Base-by-base conservation (phyloP, 2,113 vertebrate genomes). In the Irena cyanogastra region DNA sequence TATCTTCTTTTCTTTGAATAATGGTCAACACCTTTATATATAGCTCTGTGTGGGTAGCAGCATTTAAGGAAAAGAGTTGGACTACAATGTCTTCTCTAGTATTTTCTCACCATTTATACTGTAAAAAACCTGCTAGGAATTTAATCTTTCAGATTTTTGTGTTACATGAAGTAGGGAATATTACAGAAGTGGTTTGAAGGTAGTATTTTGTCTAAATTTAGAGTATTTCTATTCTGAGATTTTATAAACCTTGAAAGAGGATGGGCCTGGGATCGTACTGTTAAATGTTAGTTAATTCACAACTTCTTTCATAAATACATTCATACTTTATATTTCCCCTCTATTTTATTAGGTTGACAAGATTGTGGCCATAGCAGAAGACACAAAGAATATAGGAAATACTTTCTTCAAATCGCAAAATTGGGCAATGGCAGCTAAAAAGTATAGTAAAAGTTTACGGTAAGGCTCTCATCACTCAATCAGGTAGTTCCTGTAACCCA, bases 371-470 rank as follows among this genome's bases (percentile, higher is more conserved):
- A 97, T 99, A 89, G 98, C 99, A 69, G 99, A 99, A 98, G 98
- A 99, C 83, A 85, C 99, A 95, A 99, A 99, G 97, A 99, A 98
- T 85, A 99, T 99, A 94, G 99, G 99, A 87, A 99, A 99, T 97
- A 98, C 94, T 88, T 98, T 98, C 93, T 99, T 99, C 97, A 99
- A 99, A 97, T 98, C 97, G 68, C 99, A 99, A 91, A 98, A 99
- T 95, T 99, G 99, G 99, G 98, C 98, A 89, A 96, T 97, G 96
- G 99, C 99, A 31, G 96, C 98, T 93, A 98, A 97, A 96, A 99
- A 99, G 94, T 99, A 99, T 64, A 98, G 97, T 95, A 99, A 99
- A 97, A 99, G 99, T 89, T 98, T 99, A 97, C 98, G 99, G 99
- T 99, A 98, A 97, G 85, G 89, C 65, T 90, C 11, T 72, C 47